Evolutionary conservation across 2,113 vertebrate species (phyloP).

Genomic region (Montifringilla adamsi): DNA sequence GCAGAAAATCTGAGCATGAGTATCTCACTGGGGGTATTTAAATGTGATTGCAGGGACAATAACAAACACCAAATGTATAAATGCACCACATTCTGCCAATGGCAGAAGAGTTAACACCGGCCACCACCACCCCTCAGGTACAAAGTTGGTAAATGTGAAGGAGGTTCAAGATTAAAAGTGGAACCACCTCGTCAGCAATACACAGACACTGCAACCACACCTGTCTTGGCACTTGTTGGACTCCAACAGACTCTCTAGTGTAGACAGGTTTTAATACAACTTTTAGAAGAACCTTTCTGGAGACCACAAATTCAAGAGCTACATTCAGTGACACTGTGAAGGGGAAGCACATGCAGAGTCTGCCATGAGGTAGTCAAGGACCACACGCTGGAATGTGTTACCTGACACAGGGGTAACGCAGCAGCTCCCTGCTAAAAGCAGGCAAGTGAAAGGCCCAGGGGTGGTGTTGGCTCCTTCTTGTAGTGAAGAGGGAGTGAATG

Average conservation of each 20-base stretch:
- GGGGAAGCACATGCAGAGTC: background rate
- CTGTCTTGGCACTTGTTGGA: fast-evolving
- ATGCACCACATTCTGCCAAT: background rate
- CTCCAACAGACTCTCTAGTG: background rate
- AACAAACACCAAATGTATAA: background rate
- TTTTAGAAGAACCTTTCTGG: background rate
- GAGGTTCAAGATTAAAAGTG: background rate
- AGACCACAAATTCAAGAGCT: background rate
- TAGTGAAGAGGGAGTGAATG: background rate
- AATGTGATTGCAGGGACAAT: fast-evolving
- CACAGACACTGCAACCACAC: background rate
- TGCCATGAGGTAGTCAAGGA: background rate
- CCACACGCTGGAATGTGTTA: background rate
- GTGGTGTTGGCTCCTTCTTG: background rate
- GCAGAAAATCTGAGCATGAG: background rate
- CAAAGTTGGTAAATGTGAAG: background rate
- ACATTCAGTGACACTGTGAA: background rate
- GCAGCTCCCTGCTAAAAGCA: background rate
- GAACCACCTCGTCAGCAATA: background rate
- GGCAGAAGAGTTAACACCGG: background rate
- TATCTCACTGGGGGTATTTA: background rate
- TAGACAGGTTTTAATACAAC: background rate
- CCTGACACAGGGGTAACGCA: background rate
- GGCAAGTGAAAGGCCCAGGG: background rate
- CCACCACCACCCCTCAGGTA: background rate